Percentiles rank a stretch among this genome's conserved stretches.
These are phyloP conservation scores for Agrenia bidenticulata DNA, from an alignment of 2,888 invertebrate genomes.

Conservation along the genomic window DNA sequence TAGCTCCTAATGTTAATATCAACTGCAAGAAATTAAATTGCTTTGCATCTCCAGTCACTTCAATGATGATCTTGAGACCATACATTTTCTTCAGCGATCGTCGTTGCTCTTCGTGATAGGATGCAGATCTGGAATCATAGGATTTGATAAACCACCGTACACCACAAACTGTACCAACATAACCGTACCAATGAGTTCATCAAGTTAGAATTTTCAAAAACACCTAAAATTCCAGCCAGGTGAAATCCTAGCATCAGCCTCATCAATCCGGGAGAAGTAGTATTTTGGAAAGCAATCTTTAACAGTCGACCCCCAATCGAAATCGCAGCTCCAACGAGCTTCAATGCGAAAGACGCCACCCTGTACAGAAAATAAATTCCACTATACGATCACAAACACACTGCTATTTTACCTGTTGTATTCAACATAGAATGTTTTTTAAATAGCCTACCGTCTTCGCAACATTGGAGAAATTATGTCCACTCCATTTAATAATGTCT, in stretches of 20 bases:
- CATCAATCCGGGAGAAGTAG: constrained; percentile 58
- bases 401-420: no score
- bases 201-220: no score
- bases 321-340: constrained; percentile 39
- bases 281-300: constrained; percentile 58
- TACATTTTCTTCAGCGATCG: constrained; percentile 58
- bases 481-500: constrained; percentile 55
- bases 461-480: constrained; percentile 53
- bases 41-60: constrained; percentile 58
- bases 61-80: constrained; percentile 59
- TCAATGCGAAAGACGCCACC: constrained; percentile 39
- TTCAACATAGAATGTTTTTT: no score
- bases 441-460: constrained; percentile 52
- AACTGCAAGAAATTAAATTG: constrained; percentile 59
- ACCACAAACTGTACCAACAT: no score
- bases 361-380: constrained; percentile 25
- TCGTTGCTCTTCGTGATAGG: constrained; percentile 55
- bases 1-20: constrained; percentile 59
- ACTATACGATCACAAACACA: no score
- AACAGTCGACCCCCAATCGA: constrained; percentile 47
- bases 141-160: no score
- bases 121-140: constrained; percentile 47
- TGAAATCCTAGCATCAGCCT: constrained; percentile 55
- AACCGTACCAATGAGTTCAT: no score
- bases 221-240: constrained; percentile 57